These are phyloP conservation scores for Caenorhabditis sp. DNA, from an alignment of 2,888 invertebrate genomes.

Conservation along the genomic window DNA sequence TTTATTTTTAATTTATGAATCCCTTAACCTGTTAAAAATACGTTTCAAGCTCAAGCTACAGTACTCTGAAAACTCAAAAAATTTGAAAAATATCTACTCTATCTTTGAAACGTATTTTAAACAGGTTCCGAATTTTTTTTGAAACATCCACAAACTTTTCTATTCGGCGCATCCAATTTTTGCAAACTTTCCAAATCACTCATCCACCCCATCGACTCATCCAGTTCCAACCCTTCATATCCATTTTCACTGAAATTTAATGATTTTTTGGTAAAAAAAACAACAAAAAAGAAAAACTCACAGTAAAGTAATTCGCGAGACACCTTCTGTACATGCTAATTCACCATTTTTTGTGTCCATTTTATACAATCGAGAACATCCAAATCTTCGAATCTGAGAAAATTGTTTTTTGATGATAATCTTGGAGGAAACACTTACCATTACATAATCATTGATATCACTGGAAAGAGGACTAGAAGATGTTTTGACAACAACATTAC, in stretches of 20 bases:
- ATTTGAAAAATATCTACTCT: too few species aligned
- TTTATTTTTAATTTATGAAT: too few species aligned
- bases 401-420: not conserved
- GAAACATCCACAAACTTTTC: too few species aligned
- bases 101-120: too few species aligned
- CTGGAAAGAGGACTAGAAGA: too few species aligned
- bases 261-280: not conserved
- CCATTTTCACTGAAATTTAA: constrained; percentile 2
- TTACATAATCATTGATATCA: not conserved
- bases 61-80: too few species aligned
- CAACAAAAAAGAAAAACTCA: not conserved
- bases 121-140: too few species aligned
- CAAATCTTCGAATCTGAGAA: not conserved
- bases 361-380: not conserved
- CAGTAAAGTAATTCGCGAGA: not conserved
- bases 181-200: not conserved
- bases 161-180: not conserved
- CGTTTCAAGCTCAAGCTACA: too few species aligned
- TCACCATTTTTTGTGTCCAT: not conserved
- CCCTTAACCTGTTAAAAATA: too few species aligned
- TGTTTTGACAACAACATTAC: too few species aligned
- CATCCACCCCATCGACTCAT: not conserved
- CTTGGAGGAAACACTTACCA: not conserved
- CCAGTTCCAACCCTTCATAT: not conserved
- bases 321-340: not conserved